Evolutionary conservation across 2,888 invertebrate species (phyloP), one percentile per base, ranked within the genome.

Genomic region (Meliscaeva auricollis): DNA sequence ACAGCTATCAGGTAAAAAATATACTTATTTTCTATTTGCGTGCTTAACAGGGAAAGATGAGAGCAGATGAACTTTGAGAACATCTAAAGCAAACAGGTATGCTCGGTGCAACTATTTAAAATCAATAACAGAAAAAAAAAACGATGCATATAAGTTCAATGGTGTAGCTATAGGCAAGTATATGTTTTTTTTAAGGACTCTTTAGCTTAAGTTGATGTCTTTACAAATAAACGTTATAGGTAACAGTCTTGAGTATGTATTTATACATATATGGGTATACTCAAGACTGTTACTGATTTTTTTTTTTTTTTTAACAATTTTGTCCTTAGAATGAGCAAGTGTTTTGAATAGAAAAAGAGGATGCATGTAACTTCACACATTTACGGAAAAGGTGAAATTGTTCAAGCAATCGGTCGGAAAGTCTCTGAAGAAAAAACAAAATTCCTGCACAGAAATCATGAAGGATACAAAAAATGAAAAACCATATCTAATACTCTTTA

Each of bases 101-200:
- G n/a, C n/a, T n/a, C n/a, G 56, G 74, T 69, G 44, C 69, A 78
- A 56, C 74, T 64, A 56, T 50, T 83, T 69, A 8, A 68, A 78
- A 83, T 68, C 64, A 56, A 54, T 26, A 41, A 41, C 7, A 1
- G 20, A 5, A 68, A n/a, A 32, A 30, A n/a, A 15, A 44, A 32
- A 32, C 13, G 35, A 8, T 35, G 35, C 6, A 35, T 6, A 9
- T 8, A 35, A 8, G 35, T 35, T 13, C 7, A 6, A 60, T 35
- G n/a, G n/a, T n/a, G n/a, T n/a, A n/a, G n/a, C n/a, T n/a, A 20
- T 4, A 48, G 3, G 22, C 3, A 15, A 11, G 9, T 26, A 26
- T 7, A 6, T 22, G 15, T 15, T 35, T 62, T n/a, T 58, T 35
- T 58, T 38, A 46, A 46, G 64, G 6, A 44, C 64, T 46, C 30